Conservation (phyloP, 2,113 vertebrate species). For the Varanus komodoensis region DNA sequence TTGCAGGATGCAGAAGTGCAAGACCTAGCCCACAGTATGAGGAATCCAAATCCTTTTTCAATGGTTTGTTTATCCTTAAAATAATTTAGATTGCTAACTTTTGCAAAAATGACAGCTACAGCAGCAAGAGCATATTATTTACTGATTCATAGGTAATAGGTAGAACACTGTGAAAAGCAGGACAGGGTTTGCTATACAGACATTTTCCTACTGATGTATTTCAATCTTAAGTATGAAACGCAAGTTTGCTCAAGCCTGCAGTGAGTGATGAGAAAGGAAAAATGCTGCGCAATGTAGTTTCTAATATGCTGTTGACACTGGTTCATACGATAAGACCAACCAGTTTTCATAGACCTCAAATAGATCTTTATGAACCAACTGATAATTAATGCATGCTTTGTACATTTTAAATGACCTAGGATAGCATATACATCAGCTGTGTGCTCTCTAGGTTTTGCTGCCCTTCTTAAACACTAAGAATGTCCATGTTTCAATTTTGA, state of each 20-base stretch:
- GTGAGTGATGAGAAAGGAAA: conserved; percentile 16
- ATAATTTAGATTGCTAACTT: conserved; percentile 26
- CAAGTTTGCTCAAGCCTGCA: conserved; percentile 53
- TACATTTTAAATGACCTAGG: conserved; percentile 62
- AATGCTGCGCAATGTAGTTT: conserved; percentile 46
- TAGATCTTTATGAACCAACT: conserved; percentile 35
- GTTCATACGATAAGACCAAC: conserved; percentile 18
- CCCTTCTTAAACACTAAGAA: conserved; percentile 34
- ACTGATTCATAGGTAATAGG: conserved; percentile 36
- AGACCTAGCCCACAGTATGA: conserved; percentile 31
- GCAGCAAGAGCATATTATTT: neutral
- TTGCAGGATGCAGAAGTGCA: conserved; percentile 51
- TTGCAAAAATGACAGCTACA: conserved; percentile 35
- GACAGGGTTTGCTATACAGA: conserved; percentile 8
- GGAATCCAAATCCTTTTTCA: conserved; percentile 41
- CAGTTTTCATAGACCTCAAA: conserved; percentile 36
- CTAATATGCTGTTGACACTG: conserved; percentile 15
- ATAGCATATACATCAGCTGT: conserved; percentile 11
- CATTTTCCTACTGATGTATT: conserved; percentile 17
- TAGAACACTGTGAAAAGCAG: conserved; percentile 21
- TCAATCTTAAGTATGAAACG: conserved; percentile 32
- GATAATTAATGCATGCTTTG: conserved; percentile 59
- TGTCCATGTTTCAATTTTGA: conserved; percentile 40
- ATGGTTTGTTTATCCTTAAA: neutral
- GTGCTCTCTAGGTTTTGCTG: conserved; percentile 28